phyloP scores from a whole-genome alignment of 2,113 vertebrate species.

The Neolamprologus hecqui region DNA sequence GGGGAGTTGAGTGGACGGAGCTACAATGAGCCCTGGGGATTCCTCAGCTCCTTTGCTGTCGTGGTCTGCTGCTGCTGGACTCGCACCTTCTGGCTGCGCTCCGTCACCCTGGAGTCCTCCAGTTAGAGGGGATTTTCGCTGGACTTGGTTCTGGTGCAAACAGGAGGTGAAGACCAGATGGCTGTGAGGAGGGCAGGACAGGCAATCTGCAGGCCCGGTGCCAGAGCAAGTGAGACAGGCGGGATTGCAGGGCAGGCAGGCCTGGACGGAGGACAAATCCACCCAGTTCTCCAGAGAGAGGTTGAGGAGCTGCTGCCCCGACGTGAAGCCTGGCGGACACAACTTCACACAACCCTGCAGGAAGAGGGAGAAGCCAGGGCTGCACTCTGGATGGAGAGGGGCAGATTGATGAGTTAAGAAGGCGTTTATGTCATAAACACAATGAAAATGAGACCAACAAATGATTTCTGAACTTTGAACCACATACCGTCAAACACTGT shows the following conservation, averaged over 20 bases:
- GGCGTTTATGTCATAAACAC: background rate
- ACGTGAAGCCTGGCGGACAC: slow-evolving; percentile 81
- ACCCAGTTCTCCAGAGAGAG: slow-evolving; percentile 82
- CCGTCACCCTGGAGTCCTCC: background rate
- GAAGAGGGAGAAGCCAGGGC: slow-evolving; percentile 88
- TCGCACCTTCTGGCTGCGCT: background rate
- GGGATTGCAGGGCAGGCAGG: slow-evolving; percentile 84
- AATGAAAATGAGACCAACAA: background rate
- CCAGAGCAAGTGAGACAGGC: slow-evolving; percentile 85
- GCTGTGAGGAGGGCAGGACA: slow-evolving; percentile 85
- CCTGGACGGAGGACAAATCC: slow-evolving; percentile 79
- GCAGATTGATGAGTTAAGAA: background rate
- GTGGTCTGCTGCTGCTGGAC: background rate
- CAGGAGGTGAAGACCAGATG: slow-evolving; percentile 81
- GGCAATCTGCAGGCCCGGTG: slow-evolving; percentile 76
- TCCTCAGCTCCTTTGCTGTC: background rate
- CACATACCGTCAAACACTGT: background rate
- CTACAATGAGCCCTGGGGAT: background rate
- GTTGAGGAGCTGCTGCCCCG: slow-evolving; percentile 73
- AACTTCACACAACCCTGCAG: slow-evolving; percentile 88
- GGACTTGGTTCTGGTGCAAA: slow-evolving; percentile 87
- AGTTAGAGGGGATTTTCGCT: slow-evolving; percentile 77
- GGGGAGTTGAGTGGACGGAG: slow-evolving; percentile 68
- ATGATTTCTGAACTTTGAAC: background rate
- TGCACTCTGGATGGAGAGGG: slow-evolving; percentile 75